Conservation (phyloP, 2,888 invertebrate genomes). For the Acanthosepion esculentum region DNA sequence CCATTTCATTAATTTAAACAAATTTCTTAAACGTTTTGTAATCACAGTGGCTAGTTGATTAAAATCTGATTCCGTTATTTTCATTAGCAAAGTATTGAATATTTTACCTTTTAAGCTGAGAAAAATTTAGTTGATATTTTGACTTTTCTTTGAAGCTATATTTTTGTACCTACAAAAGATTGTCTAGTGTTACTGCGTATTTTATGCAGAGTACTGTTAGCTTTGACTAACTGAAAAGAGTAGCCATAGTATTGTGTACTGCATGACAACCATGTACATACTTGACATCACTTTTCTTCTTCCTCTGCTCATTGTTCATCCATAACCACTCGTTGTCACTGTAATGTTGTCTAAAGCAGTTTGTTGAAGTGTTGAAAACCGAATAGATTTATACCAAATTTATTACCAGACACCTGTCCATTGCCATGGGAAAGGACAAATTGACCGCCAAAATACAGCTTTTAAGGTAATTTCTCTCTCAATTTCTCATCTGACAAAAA, state of each 20-base stretch:
- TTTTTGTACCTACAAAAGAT: neutral
- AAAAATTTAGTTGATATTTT: neutral
- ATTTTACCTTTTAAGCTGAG: neutral
- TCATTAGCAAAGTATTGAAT: neutral
- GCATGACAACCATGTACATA: slow-evolving; percentile 34
- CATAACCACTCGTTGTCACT: slow-evolving; percentile 45
- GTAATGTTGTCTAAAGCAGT: slow-evolving; percentile 46
- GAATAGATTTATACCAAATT: slow-evolving; percentile 47
- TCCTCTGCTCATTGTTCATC: slow-evolving; percentile 33
- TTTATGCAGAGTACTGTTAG: neutral
- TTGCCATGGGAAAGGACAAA: slow-evolving; percentile 47
- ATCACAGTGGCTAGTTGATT: neutral
- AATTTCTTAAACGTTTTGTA: neutral
- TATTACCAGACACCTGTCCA: slow-evolving; percentile 48
- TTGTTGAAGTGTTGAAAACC: slow-evolving; percentile 45
- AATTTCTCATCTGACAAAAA: slow-evolving; percentile 46
- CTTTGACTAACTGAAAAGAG: neutral
- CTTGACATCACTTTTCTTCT: neutral
- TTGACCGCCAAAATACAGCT: slow-evolving; percentile 46
- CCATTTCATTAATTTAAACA: neutral
- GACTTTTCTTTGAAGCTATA: neutral
- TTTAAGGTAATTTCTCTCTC: slow-evolving; percentile 47
- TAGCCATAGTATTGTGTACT: neutral
- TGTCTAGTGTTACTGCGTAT: neutral
- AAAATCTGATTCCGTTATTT: neutral